Conservation (phyloP, 2,797 vertebrate species). For the Pangasius macronema region DNA sequence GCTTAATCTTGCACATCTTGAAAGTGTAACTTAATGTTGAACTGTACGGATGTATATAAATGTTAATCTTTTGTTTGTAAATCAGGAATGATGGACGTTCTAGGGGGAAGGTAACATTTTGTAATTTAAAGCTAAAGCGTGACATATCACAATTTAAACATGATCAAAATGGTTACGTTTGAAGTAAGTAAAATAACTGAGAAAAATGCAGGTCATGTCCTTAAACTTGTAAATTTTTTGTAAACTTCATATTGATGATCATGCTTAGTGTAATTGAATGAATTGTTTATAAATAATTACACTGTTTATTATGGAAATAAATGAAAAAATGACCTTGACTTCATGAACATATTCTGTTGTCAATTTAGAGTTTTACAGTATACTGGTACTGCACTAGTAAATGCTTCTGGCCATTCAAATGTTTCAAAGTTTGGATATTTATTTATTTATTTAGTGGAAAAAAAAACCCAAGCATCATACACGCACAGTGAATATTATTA, state of each 20-base stretch:
- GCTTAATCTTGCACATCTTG: conserved; percentile 87
- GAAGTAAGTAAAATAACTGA: conserved; percentile 67
- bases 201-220: conserved; percentile 84
- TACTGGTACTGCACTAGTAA: not conserved
- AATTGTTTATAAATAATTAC: conserved; percentile 99
- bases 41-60: conserved; percentile 83
- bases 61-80: conserved; percentile 78
- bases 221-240: conserved; percentile 97
- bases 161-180: conserved; percentile 53
- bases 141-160: conserved; percentile 80
- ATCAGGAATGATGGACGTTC: conserved; percentile 77
- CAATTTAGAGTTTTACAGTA: not conserved
- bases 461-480: not conserved
- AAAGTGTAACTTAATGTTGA: conserved; percentile 81
- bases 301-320: conserved; percentile 99
- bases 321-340: conserved; percentile 68
- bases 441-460: not conserved
- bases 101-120: conserved; percentile 81
- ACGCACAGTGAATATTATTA: not conserved
- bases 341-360: not conserved
- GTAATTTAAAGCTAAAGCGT: conserved; percentile 82
- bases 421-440: not conserved
- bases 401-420: not conserved
- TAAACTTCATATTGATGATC: conserved; percentile 92
- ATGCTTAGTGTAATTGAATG: conserved; percentile 97